Base-by-base conservation (phyloP, 2,797 vertebrate genomes). In the Anabacerthia variegaticeps region DNA sequence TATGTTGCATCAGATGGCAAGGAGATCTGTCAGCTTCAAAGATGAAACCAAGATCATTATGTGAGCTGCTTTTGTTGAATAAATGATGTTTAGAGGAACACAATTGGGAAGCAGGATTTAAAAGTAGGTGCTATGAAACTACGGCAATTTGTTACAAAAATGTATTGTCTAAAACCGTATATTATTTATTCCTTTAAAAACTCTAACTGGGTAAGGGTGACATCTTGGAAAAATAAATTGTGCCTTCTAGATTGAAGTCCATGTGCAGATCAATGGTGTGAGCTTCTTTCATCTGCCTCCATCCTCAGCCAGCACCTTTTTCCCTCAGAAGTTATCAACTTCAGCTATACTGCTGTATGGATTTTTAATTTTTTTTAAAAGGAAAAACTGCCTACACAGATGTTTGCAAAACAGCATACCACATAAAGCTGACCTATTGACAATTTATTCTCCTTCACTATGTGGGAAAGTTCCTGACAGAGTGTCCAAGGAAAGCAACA, bases 61-160 rank as follows among this genome's bases (percentile, higher is more conserved):
- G 65, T n/a, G 68, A 94, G 76, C n/a, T 92, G 44, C 96, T 96
- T 89, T 85, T 95, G 79, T 86, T 97, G 82, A 96, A 97, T 96
- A 96, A 96, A 92, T 95, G 39, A 97, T 96, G 77, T 30, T 94
- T 82, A 88, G 83, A 85, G 56, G 66, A 92, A 85, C 49, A 75
- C 68, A 92, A 89, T 62, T 10, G 8, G n/a, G 44, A 93, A 84
- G 19, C 12, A 75, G 89, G 88, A 86, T 66, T 72, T 69, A 30
- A 49, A 95, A 85, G 76, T 8, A 58, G 58, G 15, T 61, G n/a
- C 12, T 30, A 32, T 65, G 74, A 92, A 85, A 84, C 55, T 20
- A 67, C 1, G 0, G 15, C 66, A 51, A 81, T 89, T 95, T 92
- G 36, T 78, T 61, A 34, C 37, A 59, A 74, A 93, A 79, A 74